A percentile compares a stretch with the other conserved stretches of the same genome.
Evolutionary conservation across 2,113 vertebrate genomes (phyloP).

Genomic region (Cnemophilus loriae): DNA sequence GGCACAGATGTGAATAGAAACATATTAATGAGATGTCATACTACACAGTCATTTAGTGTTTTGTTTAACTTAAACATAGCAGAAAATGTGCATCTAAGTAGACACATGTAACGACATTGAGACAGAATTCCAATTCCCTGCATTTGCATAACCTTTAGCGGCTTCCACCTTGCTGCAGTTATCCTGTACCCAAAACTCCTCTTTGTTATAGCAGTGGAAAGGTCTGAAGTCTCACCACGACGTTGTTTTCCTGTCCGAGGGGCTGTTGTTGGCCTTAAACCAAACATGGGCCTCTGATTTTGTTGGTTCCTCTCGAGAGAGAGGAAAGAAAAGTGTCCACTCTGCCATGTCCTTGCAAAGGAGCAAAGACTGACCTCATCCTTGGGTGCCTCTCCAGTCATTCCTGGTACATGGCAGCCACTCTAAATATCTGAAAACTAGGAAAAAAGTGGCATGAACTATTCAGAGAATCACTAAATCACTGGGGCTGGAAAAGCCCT

Average conservation of each 20-base stretch:
- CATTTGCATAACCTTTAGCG: conserved; percentile 75
- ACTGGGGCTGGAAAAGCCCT: neutral
- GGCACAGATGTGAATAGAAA: conserved; percentile 87
- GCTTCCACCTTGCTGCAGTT: conserved; percentile 69
- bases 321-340: neutral
- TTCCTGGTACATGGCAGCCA: neutral
- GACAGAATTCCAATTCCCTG: conserved; percentile 73
- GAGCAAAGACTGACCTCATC: neutral
- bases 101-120: conserved; percentile 75
- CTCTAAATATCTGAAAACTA: neutral
- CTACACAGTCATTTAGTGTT: conserved; percentile 80
- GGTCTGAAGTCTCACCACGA: neutral
- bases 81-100: conserved; percentile 81
- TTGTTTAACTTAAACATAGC: conserved; percentile 87
- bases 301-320: neutral
- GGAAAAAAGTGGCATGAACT: neutral
- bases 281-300: neutral
- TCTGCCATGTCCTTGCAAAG: neutral
- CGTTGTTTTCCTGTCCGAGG: neutral
- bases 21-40: conserved; percentile 81
- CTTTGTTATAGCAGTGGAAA: neutral
- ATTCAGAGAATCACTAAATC: neutral
- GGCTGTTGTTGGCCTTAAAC: neutral
- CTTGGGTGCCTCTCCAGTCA: neutral
- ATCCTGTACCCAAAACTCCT: conserved; percentile 44